These are phyloP conservation scores for Carposina sasakii DNA, from an alignment of 1,140 invertebrate species.

Conservation along the genomic window DNA sequence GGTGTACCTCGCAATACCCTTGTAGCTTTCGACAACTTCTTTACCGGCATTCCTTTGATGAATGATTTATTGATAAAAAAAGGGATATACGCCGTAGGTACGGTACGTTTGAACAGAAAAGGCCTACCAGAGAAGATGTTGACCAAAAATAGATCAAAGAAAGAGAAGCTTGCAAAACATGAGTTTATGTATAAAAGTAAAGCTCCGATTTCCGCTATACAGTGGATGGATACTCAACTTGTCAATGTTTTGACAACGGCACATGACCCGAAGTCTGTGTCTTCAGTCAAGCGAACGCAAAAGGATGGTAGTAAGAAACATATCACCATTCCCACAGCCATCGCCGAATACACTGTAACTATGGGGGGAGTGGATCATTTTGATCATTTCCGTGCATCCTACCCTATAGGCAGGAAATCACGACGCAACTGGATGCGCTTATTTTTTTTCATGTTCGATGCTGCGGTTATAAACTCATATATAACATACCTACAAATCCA, in stretches of 20 bases:
- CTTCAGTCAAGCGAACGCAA: conserved; percentile 32
- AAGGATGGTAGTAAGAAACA: conserved; percentile 30
- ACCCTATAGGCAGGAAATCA: conserved; percentile 22
- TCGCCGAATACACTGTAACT: conserved; percentile 14
- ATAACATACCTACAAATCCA: conserved; percentile 12
- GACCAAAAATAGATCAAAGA: conserved; percentile 14
- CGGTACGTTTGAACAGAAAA: conserved; percentile 28
- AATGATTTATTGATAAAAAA: conserved; percentile 25
- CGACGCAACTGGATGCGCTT: conserved; percentile 20
- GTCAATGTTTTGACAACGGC: conserved; percentile 34
- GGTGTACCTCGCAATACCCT: conserved; percentile 18
- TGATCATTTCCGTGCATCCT: conserved; percentile 25
- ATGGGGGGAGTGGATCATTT: conserved; percentile 30
- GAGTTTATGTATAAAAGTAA: conserved; percentile 29
- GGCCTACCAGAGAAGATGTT: conserved; percentile 23
- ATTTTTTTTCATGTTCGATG: conserved; percentile 24
- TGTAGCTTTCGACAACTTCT: conserved; percentile 31
- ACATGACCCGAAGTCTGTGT: conserved; percentile 25
- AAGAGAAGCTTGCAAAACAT: conserved; percentile 22
- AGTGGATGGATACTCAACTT: conserved; percentile 36
- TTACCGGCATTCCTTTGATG: conserved; percentile 22
- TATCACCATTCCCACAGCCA: conserved; percentile 25
- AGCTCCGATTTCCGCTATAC: conserved; percentile 29
- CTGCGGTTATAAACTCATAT: conserved; percentile 19
- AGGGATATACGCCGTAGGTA: conserved; percentile 28